A percentile compares a stretch with the other conserved stretches of the same genome.
Conservation (phyloP, 2,888 invertebrate genomes). For the Meiosimyza platycephala region DNA sequence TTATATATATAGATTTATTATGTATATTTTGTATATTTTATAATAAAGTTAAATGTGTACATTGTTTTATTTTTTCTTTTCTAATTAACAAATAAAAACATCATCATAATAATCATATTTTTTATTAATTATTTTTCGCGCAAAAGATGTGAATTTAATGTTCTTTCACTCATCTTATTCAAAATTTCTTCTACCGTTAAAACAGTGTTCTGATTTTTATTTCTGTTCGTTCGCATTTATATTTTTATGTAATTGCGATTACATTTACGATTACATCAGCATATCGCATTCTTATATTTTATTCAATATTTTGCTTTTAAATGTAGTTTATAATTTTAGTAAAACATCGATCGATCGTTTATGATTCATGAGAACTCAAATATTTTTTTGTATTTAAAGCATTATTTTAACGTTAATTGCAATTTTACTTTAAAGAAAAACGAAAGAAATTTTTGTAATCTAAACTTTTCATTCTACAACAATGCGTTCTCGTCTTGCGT, state of each 20-base stretch:
- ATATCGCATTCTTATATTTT: neutral
- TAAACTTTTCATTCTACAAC: slow-evolving; percentile 4
- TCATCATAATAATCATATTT: slow-evolving; percentile 13
- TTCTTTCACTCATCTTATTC: neutral
- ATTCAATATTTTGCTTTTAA: neutral
- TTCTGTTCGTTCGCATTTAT: slow-evolving; percentile 17
- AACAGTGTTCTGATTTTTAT: neutral
- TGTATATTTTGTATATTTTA: slow-evolving; percentile 36
- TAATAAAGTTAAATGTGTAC: slow-evolving; percentile 41
- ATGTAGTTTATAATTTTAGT: slow-evolving; percentile 4
- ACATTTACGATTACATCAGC: slow-evolving; percentile 7
- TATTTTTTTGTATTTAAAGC: slow-evolving; percentile 29
- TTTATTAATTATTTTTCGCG: slow-evolving; percentile 7
- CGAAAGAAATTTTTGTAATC: slow-evolving; percentile 1
- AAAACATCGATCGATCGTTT: slow-evolving; percentile 30
- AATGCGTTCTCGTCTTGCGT: neutral
- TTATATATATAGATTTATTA: slow-evolving; percentile 32
- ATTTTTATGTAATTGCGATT: neutral
- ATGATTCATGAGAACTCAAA: neutral
- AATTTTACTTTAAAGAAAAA: slow-evolving; percentile 10
- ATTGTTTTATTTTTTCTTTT: slow-evolving; percentile 33
- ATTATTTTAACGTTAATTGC: slow-evolving; percentile 24
- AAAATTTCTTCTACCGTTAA: slow-evolving; percentile 1
- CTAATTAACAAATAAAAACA: slow-evolving; percentile 38
- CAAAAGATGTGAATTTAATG: slow-evolving; percentile 18